A percentile compares a stretch with the other conserved stretches of the same genome.
These are phyloP conservation scores for Pocillopora grandis DNA, from an alignment of 92 coral and sea anemone genomes.

Conservation along the genomic window DNA sequence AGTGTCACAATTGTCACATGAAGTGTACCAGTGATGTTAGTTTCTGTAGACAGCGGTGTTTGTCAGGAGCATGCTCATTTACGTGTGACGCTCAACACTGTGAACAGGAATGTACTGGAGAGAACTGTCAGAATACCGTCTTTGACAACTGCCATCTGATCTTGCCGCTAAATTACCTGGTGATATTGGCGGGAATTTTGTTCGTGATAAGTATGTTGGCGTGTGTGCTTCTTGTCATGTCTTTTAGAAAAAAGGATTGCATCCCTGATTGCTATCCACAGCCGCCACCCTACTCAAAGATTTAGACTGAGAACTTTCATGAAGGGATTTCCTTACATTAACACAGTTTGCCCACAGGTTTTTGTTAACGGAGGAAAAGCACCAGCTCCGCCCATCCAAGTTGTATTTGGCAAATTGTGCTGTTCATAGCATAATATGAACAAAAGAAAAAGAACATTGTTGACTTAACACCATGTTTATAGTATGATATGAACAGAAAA, in stretches of 20 bases:
- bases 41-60: slow-evolving; percentile 79
- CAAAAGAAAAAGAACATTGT: too few species aligned
- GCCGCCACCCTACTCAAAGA: background rate
- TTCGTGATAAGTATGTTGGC: slow-evolving; percentile 47
- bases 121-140: slow-evolving; percentile 11
- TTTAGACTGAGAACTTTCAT: background rate
- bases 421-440: too few species aligned
- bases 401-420: too few species aligned
- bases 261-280: background rate
- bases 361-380: too few species aligned
- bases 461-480: too few species aligned
- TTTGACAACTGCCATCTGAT: slow-evolving; percentile 3
- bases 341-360: too few species aligned
- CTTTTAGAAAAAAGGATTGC: background rate
- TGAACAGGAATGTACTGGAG: slow-evolving; percentile 34
- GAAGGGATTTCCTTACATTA: background rate
- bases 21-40: slow-evolving; percentile 76
- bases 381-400: too few species aligned
- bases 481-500: too few species aligned
- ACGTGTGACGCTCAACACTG: slow-evolving; percentile 68
- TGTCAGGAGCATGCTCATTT: slow-evolving; percentile 72
- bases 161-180: slow-evolving; percentile 36
- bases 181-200: slow-evolving; percentile 43
- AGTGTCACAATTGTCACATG: slow-evolving; percentile 86
- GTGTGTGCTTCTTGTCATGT: slow-evolving; percentile 19